Base-by-base conservation (phyloP, 2,797 vertebrate genomes). In the Australoheros facetus region DNA sequence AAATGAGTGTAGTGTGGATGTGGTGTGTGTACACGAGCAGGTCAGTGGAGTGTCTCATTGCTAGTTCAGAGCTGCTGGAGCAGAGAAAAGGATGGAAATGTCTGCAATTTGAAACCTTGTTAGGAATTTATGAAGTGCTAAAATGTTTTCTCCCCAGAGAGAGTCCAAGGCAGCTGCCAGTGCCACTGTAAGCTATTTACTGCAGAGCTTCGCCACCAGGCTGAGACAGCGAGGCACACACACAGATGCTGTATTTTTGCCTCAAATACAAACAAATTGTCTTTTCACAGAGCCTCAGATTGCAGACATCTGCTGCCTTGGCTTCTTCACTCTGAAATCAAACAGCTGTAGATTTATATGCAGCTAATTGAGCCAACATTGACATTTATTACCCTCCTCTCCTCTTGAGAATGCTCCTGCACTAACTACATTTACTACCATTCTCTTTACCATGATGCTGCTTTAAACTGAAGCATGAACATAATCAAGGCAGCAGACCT, bases 91-190 rank as follows among this genome's bases (percentile, higher is more conserved):
- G 95, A 87, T 92, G 95, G 95, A 97, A 97, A 96, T 87, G 56
- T 95, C 95, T 95, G 96, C 96, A 96, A 97, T 98, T 96, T 96
- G 96, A 98, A 97, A 98, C 96, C 97, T 98, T 97, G 96, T 99
- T 98, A 98, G 97, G 96, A 98, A 98, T 99, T 97, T 98, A 98
- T 98, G 97, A 98, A 98, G 97, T 97, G 97, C 97, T 99, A 98
- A 99, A 98, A 97, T 97, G 97, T 96, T 97, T 96, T 94, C 93
- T 97, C 97, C 97, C 96, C 94, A 91, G 96, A 95, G 97, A 97
- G 93, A 93, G 95, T 88, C 91, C 94, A 91, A 92, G 96, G 97
- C 97, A 97, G 97, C 97, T 97, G 97, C 96, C 96, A 92, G 95
- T 92, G 91, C 83, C 90, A 92, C 93, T 89, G 94, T 90, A 90